Evolutionary conservation across 2,113 vertebrate species (phyloP), one percentile per base, ranked within the genome.

Genomic region (Phoenicopterus ruber): DNA sequence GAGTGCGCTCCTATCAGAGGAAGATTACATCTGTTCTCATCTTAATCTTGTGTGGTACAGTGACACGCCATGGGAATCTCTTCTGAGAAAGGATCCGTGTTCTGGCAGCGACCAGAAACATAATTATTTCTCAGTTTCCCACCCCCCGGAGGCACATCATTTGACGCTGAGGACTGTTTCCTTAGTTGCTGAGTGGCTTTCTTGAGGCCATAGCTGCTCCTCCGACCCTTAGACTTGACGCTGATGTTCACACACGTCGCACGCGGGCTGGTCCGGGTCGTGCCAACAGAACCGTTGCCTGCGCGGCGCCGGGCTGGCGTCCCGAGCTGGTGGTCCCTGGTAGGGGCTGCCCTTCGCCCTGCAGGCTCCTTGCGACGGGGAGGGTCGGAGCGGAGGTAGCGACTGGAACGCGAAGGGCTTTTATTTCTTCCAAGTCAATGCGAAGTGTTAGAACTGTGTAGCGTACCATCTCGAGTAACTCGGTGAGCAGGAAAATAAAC

Each of bases 211-310:
- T 36, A 9, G 55, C 15, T 8, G 20, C 58, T 65, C 38, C 31
- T 34, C n/a, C 2, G 8, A 40, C 47, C 69, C 36, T 82, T 11
- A 18, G 55, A 24, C 21, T 0, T 31, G 82, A 9, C 6, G 0
- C 1, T 28, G 73, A 3, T 4, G 36, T 7, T 28, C 52, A 4
- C 0, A 3, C 11, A 1, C 8, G 0, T 7, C 0, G 2, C 20
- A 3, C 0, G 2, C 2, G 22, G 47, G n/a, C 46, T n/a, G 72
- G 29, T 31, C 6, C 1, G 10, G 63, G 40, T 9, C 1, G 5
- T 13, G 63, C 20, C 5, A 15, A 3, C 7, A 8, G 40, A 25
- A 1, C 14, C 3, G 4, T 6, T 2, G 4, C 19, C 9, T 0
- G 62, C 2, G 13, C 1, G 16, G 36, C 44, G 2, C 21, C 7